Conservation (phyloP, 2,797 vertebrate species). For the Ciconia nigra region DNA sequence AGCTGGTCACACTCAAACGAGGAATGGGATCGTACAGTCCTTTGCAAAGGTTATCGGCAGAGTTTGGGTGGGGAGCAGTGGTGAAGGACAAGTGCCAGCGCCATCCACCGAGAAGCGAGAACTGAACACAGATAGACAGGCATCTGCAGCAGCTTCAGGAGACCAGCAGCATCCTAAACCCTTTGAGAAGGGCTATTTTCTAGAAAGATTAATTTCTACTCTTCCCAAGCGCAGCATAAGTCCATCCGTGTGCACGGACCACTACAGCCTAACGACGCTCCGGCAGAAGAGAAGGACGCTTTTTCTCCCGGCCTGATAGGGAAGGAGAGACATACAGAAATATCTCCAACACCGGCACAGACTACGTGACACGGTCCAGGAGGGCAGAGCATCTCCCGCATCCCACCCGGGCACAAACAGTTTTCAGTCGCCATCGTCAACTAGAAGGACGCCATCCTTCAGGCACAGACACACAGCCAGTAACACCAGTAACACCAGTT, state of each 20-base stretch:
- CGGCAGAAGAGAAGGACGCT: neutral
- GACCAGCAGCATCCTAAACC: neutral
- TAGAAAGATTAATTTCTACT: neutral
- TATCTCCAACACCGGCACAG: fast-evolving
- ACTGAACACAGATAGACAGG: fast-evolving
- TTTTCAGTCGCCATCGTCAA: fast-evolving
- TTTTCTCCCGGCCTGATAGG: neutral
- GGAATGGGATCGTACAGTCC: neutral
- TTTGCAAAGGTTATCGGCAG: neutral
- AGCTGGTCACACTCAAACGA: fast-evolving
- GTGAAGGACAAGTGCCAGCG: fast-evolving
- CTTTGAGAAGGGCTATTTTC: neutral
- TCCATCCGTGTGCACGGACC: neutral
- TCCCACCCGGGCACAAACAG: neutral
- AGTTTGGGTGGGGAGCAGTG: neutral
- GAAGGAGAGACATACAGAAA: neutral
- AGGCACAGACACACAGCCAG: neutral
- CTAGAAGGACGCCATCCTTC: neutral
- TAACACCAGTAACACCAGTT: neutral
- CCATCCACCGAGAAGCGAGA: neutral
- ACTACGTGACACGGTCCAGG: neutral
- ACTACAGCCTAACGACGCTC: fast-evolving
- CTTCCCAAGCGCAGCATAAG: neutral
- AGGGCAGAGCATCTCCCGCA: neutral
- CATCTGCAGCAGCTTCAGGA: neutral